A percentile compares a stretch with the other conserved stretches of the same genome.
Evolutionary conservation across 2,888 invertebrate species (phyloP).

Genomic region (Amiota mariae): DNA sequence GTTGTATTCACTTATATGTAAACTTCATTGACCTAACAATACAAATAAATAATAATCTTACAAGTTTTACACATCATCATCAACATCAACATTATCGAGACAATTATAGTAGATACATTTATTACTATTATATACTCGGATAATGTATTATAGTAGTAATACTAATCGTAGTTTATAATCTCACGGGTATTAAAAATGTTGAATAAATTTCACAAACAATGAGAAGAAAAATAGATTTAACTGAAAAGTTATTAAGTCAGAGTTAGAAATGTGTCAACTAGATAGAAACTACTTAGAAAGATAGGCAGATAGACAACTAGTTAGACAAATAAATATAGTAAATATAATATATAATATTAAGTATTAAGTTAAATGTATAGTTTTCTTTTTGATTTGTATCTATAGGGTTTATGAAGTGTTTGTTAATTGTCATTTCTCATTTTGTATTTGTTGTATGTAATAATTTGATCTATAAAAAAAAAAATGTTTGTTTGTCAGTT

Average conservation of each 20-base stretch:
- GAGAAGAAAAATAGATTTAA: no score
- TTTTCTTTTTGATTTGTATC: slow-evolving; percentile 9
- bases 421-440: slow-evolving; percentile 38
- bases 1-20: no score
- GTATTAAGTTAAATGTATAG: neutral
- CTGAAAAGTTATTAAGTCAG: no score
- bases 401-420: slow-evolving; percentile 49
- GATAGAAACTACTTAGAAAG: neutral
- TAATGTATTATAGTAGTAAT: neutral
- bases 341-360: neutral
- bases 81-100: no score
- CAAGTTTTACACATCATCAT: no score
- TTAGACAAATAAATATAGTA: neutral
- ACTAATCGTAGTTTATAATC: neutral
- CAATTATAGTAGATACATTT: no score
- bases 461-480: slow-evolving; percentile 38
- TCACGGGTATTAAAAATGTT: neutral
- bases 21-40: slow-evolving; percentile 12
- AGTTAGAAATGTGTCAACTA: neutral
- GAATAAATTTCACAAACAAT: neutral
- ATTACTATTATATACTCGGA: no score
- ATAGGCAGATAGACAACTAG: neutral
- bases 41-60: no score
- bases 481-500: slow-evolving; percentile 30
- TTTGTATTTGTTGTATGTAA: slow-evolving; percentile 1